Percentiles rank a stretch among this genome's conserved stretches.
These are phyloP conservation scores for Rapana venosa DNA, from an alignment of 2,888 invertebrate genomes.

Conservation along the genomic window DNA sequence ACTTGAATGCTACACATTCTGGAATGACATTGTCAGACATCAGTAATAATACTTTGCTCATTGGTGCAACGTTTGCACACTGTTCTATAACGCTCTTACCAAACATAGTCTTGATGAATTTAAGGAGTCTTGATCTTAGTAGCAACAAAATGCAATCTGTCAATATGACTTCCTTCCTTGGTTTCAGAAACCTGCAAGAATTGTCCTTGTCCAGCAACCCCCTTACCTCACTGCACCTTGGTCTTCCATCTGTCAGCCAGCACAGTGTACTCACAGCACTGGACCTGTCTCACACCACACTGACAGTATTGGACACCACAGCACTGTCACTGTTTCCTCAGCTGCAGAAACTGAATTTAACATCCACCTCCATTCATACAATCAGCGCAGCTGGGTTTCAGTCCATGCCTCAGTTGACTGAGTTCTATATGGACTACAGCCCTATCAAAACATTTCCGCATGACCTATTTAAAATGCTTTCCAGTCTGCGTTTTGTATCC, in stretches of 20 bases:
- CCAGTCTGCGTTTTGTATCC: neutral
- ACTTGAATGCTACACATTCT: neutral
- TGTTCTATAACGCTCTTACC: neutral
- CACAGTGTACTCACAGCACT: neutral
- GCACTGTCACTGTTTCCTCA: neutral
- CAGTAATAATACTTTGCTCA: neutral
- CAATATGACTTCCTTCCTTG: neutral
- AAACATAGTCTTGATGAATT: neutral
- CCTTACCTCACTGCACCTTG: neutral
- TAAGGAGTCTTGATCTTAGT: neutral
- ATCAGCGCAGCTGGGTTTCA: neutral
- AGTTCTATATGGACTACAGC: neutral
- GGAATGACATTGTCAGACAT: neutral
- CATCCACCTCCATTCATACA: neutral
- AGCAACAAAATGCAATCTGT: neutral
- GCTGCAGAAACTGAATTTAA: neutral
- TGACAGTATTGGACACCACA: neutral
- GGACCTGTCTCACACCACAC: neutral
- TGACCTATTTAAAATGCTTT: neutral
- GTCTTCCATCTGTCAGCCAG: neutral
- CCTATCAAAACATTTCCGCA: neutral
- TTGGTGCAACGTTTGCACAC: neutral
- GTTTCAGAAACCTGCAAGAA: neutral
- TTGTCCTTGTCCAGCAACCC: slow-evolving; percentile 6
- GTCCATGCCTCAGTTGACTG: neutral